phyloP scores from a whole-genome alignment of 2,113 vertebrate species.

The Glareola pratincola region DNA sequence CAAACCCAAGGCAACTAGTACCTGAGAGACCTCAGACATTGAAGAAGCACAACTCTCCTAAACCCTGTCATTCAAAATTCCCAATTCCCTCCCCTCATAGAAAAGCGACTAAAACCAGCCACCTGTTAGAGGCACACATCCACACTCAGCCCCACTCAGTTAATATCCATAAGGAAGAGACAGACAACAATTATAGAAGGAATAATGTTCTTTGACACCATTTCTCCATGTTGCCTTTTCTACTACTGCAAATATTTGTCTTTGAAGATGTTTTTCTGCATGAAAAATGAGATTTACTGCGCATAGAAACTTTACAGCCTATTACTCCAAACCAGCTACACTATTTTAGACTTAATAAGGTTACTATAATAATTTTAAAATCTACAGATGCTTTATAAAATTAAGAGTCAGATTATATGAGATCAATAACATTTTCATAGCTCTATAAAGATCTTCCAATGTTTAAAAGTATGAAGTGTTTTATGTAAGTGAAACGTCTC shows the following conservation, averaged over 20 bases:
- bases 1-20: neutral
- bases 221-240: neutral
- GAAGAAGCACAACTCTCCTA: neutral
- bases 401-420: neutral
- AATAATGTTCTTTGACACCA: neutral
- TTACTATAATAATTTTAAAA: neutral
- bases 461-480: neutral
- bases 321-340: neutral
- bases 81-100: neutral
- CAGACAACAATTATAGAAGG: neutral
- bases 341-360: neutral
- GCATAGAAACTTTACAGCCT: neutral
- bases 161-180: neutral
- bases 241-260: constrained; percentile 33
- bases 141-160: neutral
- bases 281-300: neutral
- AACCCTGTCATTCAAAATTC: neutral
- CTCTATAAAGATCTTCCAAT: neutral
- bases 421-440: neutral
- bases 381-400: neutral
- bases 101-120: neutral
- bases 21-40: neutral
- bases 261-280: neutral
- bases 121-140: neutral
- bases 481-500: neutral